Evolutionary conservation across 1,140 invertebrate genomes (phyloP), one percentile per base, ranked within the genome.

Genomic region (Trinorchestia longiramus): DNA sequence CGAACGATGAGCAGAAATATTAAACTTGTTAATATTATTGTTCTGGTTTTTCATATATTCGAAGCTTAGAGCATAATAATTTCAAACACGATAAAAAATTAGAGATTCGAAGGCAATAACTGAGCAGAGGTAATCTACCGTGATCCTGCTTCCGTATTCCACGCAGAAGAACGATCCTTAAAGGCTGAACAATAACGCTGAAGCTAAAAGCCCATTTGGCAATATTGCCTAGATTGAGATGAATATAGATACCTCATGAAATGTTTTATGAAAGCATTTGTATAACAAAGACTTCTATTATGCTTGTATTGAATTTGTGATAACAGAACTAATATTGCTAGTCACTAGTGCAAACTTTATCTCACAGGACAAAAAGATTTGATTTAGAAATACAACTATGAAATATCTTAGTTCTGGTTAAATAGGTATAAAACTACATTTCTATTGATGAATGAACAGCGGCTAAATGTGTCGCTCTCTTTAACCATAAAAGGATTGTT

Each of bases 141-240:
- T 4, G 43, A 91, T 91, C 88, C 41, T 41, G 88, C 88, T 43
- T 91, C 3, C 41, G 88, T 91, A 91, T 91, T 91, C 88, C 88
- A 91, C 43, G 19, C 88, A 91, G 8, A 36, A 23, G 44, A 94
- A 94, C 43, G 92, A 94, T 45, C 43, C 19, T 44, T 94, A 40
- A 47, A 94, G 88, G 11, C 88, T 94, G 92, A 47, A 44, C 92
- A 94, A 94, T 94, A 94, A 94, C 92, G 44, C 36, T 45, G 44
- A 47, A 47, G 44, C 43, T 45, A 94, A 45, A 94, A 47, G 88
- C 19, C 43, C 88, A 42, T 91, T 42, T 91, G 19, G 41, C 92
- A 45, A 94, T 45, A 47, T 43, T 94, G 92, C 40, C 44, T 45
- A 43, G 40, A 94, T 90, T 43, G 43, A 41, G 88, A 90, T 90